Percentiles rank a stretch among this genome's conserved stretches.
Conservation (phyloP, 2,888 invertebrate species). For the Caenorhabditis virilis region DNA sequence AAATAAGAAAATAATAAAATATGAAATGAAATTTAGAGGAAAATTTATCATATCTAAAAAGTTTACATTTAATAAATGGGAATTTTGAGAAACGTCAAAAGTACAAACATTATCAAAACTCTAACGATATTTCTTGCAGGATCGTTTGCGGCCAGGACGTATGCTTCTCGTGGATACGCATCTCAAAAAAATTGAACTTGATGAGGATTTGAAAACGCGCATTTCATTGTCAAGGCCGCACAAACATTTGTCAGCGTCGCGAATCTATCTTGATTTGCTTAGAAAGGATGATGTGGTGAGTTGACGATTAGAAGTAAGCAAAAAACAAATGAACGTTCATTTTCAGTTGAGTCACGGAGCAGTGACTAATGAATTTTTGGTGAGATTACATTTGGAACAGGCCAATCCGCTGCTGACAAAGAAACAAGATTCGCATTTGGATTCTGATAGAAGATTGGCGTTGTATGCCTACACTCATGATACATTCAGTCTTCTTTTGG, state of each 20-base stretch:
- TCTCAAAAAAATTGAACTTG: conserved; percentile 86
- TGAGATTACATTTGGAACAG: conserved; percentile 58
- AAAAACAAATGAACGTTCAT: background rate
- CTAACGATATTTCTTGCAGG: conserved; percentile 78
- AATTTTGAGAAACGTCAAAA: no score
- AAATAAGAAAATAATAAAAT: no score
- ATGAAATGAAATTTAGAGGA: no score
- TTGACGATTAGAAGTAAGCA: background rate
- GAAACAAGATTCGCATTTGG: conserved; percentile 58
- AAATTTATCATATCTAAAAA: no score
- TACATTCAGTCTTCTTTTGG: conserved; percentile 86
- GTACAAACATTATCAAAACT: no score
- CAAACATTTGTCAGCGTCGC: conserved; percentile 74
- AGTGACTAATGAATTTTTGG: conserved; percentile 67
- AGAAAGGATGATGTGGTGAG: conserved; percentile 68
- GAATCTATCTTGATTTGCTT: conserved; percentile 66
- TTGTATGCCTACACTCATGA: conserved; percentile 93
- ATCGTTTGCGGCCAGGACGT: conserved; percentile 94
- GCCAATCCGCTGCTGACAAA: conserved; percentile 37
- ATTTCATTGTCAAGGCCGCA: conserved; percentile 89
- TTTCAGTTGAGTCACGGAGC: conserved; percentile 67
- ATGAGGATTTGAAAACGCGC: conserved; percentile 86
- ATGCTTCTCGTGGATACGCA: conserved; percentile 94
- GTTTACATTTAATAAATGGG: no score
- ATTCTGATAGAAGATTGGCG: conserved; percentile 82